phyloP scores from a whole-genome alignment of 2,888 invertebrate species.

The Gymnosoma rotundatum region DNA sequence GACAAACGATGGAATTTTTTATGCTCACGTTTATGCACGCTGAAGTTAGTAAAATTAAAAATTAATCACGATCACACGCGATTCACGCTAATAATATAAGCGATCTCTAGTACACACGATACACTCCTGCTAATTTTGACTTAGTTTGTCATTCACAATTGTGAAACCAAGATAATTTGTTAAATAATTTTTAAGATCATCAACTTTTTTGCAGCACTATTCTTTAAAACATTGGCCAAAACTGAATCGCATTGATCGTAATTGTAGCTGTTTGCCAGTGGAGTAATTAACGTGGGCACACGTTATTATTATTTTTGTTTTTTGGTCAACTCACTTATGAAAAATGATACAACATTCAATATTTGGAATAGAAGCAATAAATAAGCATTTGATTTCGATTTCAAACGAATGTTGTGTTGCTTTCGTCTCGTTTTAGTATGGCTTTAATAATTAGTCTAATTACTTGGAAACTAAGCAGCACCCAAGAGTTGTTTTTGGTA shows the following conservation, averaged over 20 bases:
- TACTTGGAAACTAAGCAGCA: too few relatives aligned
- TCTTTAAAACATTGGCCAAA: background rate
- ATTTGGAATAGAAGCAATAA: slow-evolving; percentile 46
- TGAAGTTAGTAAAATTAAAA: too few relatives aligned
- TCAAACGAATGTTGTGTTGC: background rate
- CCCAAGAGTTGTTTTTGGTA: too few relatives aligned
- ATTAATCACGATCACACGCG: too few relatives aligned
- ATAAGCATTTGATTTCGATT: slow-evolving; percentile 41
- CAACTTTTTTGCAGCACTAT: slow-evolving; percentile 2
- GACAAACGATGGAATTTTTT: too few relatives aligned
- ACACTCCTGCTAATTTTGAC: too few relatives aligned
- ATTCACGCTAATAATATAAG: too few relatives aligned
- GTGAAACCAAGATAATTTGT: too few relatives aligned
- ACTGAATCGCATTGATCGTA: background rate
- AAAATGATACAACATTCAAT: slow-evolving; percentile 39
- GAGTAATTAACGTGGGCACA: slow-evolving; percentile 62
- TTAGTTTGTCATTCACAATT: background rate
- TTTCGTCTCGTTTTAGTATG: background rate
- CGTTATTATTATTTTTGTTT: slow-evolving; percentile 6
- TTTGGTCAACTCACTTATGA: slow-evolving; percentile 15
- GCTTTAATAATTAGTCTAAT: too few relatives aligned
- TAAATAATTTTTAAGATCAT: background rate
- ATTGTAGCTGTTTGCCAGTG: slow-evolving; percentile 32
- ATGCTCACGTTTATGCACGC: too few relatives aligned
- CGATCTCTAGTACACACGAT: too few relatives aligned